Conservation (phyloP, 2,888 invertebrate genomes). For the Latrodectus hesperus region DNA sequence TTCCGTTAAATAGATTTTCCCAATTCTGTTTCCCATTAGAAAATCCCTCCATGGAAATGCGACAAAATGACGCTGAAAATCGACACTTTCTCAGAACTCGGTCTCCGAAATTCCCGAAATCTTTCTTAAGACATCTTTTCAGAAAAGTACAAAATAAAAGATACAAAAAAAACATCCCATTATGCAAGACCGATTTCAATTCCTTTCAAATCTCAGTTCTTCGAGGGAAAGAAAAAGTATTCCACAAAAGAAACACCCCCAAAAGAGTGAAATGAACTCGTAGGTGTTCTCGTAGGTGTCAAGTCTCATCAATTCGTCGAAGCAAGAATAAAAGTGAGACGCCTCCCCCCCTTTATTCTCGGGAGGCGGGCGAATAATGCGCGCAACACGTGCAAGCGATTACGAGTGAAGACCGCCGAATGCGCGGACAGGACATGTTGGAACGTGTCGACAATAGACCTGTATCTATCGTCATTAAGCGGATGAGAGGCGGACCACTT, state of each 20-base stretch:
- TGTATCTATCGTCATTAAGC: constrained; percentile 47
- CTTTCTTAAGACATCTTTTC: too few relatives aligned
- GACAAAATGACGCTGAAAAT: too few relatives aligned
- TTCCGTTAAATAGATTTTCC: too few relatives aligned
- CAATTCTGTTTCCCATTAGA: too few relatives aligned
- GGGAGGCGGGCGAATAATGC: constrained; percentile 12
- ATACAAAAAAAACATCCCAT: background rate
- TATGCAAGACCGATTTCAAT: background rate
- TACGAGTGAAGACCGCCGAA: background rate
- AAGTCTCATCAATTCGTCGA: constrained; percentile 25
- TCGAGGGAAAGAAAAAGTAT: too few relatives aligned
- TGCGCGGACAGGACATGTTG: background rate
- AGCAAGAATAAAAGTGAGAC: background rate
- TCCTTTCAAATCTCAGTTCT: too few relatives aligned
- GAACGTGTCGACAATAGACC: constrained; percentile 30
- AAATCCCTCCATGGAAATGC: too few relatives aligned
- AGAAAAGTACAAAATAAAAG: too few relatives aligned
- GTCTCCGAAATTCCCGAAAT: too few relatives aligned
- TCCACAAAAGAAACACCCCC: background rate
- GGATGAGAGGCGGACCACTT: constrained; percentile 32
- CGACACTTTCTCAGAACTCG: too few relatives aligned
- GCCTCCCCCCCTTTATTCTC: constrained; percentile 4
- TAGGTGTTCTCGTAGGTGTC: constrained; percentile 1
- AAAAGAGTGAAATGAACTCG: background rate
- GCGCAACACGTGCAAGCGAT: constrained; percentile 45